A percentile compares a stretch with the other conserved stretches of the same genome.
Conservation (phyloP, 2,888 invertebrate genomes). For the Mongoloraphidia duomilia region DNA sequence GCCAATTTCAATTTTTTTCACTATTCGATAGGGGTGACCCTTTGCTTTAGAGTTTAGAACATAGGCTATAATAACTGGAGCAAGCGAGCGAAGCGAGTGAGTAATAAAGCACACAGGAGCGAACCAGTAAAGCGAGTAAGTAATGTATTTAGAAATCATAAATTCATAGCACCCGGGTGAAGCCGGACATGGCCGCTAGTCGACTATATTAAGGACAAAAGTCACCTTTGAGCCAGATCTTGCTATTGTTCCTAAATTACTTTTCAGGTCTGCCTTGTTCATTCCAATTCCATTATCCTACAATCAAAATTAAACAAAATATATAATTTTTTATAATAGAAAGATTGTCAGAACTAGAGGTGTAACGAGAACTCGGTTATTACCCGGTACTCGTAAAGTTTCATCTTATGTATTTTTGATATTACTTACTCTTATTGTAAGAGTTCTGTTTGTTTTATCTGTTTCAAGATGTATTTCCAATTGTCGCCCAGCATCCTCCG, state of each 20-base stretch:
- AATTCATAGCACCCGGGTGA: no score
- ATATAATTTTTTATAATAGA: background rate
- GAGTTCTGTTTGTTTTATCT: conserved; percentile 69
- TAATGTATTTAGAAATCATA: no score
- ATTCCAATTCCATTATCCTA: conserved; percentile 91
- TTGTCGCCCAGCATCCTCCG: conserved; percentile 43
- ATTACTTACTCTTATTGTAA: conserved; percentile 63
- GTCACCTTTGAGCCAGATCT: conserved; percentile 81
- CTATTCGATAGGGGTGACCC: no score
- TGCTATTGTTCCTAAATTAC: conserved; percentile 90
- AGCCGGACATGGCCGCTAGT: no score
- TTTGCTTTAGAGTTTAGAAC: no score
- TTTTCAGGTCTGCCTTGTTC: conserved; percentile 80
- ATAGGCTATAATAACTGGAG: no score
- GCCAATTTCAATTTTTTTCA: no score
- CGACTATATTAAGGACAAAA: background rate
- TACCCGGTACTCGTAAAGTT: no score
- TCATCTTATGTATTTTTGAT: background rate
- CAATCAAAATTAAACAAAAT: conserved; percentile 12
- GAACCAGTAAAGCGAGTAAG: no score
- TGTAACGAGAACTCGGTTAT: no score
- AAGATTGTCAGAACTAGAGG: background rate
- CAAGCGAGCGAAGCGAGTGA: no score
- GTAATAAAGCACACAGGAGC: no score
- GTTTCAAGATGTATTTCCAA: conserved; percentile 81